Conservation (phyloP, 2,113 vertebrate species). For the Nesogale talazaci region DNA sequence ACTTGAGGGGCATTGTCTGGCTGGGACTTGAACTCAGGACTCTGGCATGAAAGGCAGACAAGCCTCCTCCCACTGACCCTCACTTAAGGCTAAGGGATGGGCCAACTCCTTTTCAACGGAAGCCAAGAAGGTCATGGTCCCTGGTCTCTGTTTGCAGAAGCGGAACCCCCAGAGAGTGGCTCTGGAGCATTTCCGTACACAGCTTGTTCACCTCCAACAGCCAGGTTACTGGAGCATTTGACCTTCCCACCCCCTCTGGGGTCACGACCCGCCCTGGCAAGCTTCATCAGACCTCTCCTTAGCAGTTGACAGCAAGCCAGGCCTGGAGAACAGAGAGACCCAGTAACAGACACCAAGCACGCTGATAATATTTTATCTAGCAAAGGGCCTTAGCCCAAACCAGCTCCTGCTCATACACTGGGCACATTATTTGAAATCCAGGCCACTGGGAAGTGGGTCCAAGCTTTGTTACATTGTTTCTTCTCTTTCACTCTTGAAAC, state of each 20-base stretch:
- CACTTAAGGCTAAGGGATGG: neutral
- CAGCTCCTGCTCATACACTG: constrained; percentile 37
- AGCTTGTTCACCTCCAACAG: neutral
- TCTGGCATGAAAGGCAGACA: neutral
- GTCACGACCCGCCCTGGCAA: neutral
- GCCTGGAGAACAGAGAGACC: neutral
- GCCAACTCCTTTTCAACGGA: neutral
- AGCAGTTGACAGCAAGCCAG: neutral
- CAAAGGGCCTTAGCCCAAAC: neutral
- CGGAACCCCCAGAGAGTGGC: neutral
- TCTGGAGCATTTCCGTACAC: neutral
- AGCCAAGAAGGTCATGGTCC: neutral
- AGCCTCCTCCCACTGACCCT: neutral
- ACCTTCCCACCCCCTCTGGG: neutral
- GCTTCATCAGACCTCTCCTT: neutral
- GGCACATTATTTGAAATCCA: constrained; percentile 38
- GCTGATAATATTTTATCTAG: constrained; percentile 25
- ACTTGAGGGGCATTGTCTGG: neutral
- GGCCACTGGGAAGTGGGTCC: neutral
- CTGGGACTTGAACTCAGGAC: neutral
- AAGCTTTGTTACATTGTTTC: neutral
- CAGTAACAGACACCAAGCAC: neutral
- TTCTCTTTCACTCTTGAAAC: neutral
- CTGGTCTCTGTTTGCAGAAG: neutral
- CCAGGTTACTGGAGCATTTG: neutral